These are phyloP conservation scores for Percopsis omiscomaycus DNA, from an alignment of 2,797 vertebrate species.

Conservation along the genomic window DNA sequence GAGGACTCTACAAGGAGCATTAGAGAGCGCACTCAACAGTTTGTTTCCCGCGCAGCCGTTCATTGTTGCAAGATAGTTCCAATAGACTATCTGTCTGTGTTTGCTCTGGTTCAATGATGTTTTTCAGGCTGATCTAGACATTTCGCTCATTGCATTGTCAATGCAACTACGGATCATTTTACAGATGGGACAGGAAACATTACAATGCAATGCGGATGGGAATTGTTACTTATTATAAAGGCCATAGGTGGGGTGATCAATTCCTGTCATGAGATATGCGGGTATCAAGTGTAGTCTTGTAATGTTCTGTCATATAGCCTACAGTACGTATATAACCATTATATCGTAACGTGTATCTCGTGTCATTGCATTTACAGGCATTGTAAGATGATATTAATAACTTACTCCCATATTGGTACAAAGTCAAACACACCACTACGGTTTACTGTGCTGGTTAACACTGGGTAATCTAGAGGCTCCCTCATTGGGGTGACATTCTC, in stretches of 20 bases:
- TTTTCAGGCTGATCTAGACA: slow-evolving; percentile 13
- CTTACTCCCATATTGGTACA: slow-evolving; percentile 12
- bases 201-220: neutral
- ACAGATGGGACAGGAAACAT: neutral
- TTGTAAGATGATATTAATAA: too few relatives aligned
- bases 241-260: neutral
- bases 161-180: too few relatives aligned
- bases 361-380: too few relatives aligned
- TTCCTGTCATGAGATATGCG: neutral
- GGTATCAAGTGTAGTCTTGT: neutral
- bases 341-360: slow-evolving; percentile 11
- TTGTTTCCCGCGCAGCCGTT: slow-evolving; percentile 56
- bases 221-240: neutral
- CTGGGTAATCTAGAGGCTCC: slow-evolving; percentile 61
- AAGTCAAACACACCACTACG: slow-evolving; percentile 47
- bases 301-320: neutral
- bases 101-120: slow-evolving; percentile 26
- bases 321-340: neutral
- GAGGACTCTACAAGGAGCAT: slow-evolving; percentile 45
- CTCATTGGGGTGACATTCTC: slow-evolving; percentile 60
- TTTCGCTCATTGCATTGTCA: neutral
- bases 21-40: slow-evolving; percentile 48
- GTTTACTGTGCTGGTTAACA: slow-evolving; percentile 60
- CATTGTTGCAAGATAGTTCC: slow-evolving; percentile 21
- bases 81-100: slow-evolving; percentile 36